A percentile compares a stretch with the other conserved stretches of the same genome.
phyloP scores from a whole-genome alignment of 2,113 vertebrate species.

The Myotis lucifugus region DNA sequence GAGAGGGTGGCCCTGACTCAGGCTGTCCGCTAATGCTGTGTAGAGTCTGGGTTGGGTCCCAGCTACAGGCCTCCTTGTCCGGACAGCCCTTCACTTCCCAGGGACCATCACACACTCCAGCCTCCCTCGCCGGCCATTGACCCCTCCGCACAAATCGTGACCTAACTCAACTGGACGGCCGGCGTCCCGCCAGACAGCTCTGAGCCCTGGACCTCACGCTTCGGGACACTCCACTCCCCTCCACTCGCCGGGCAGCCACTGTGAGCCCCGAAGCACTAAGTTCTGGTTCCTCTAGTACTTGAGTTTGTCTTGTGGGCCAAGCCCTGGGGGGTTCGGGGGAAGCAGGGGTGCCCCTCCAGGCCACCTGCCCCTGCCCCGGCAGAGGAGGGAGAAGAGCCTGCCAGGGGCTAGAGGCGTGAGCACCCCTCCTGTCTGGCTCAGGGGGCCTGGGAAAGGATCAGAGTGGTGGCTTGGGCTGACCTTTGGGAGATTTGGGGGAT shows the following conservation, averaged over 20 bases:
- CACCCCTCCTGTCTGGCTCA: not conserved
- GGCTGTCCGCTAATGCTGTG: not conserved
- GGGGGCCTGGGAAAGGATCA: not conserved
- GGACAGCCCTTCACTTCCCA: too few relatives aligned
- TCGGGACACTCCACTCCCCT: too few relatives aligned
- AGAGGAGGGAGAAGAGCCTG: not conserved
- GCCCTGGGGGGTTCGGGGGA: too few relatives aligned
- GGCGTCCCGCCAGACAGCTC: not conserved
- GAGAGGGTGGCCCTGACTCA: too few relatives aligned
- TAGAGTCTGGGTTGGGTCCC: not conserved
- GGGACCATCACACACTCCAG: rapidly evolving
- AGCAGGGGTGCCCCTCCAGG: not conserved
- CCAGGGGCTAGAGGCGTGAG: not conserved
- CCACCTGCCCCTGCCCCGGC: too few relatives aligned
- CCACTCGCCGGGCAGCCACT: not conserved
- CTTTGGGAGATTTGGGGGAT: not conserved
- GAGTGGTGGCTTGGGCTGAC: not conserved
- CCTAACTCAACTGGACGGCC: not conserved
- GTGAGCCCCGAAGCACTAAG: not conserved
- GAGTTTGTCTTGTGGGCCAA: not conserved
- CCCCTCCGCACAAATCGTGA: not conserved
- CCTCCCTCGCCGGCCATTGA: rapidly evolving
- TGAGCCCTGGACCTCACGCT: not conserved
- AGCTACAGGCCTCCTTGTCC: too few relatives aligned
- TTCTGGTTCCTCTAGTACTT: not conserved